These are phyloP conservation scores for Perizoma affinitatum DNA, from an alignment of 2,888 invertebrate genomes.

Conservation along the genomic window DNA sequence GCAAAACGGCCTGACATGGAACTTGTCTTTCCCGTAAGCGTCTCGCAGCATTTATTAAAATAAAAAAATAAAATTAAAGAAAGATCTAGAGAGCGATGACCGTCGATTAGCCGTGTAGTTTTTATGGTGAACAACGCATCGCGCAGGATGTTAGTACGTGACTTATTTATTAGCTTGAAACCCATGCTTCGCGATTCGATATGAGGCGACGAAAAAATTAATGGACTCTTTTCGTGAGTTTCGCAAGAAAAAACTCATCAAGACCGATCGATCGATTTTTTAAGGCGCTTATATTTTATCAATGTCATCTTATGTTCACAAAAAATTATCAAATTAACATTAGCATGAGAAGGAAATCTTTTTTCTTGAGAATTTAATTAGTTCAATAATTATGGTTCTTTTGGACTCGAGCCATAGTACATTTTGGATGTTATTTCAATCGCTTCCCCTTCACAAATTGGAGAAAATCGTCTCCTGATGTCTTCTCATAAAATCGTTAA, in stretches of 20 bases:
- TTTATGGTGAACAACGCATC: constrained; percentile 54
- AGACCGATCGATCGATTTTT: constrained; percentile 33
- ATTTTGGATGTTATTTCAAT: too few relatives aligned
- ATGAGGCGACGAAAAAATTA: constrained; percentile 46
- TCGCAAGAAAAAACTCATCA: constrained; percentile 36
- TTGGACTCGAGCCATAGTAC: too few relatives aligned
- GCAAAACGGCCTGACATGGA: constrained; percentile 52
- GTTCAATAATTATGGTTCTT: too few relatives aligned
- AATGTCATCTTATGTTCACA: constrained; percentile 28
- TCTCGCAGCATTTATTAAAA: constrained; percentile 38
- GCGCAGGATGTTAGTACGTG: constrained; percentile 75
- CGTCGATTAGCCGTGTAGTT: constrained; percentile 70
- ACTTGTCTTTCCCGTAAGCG: constrained; percentile 66
- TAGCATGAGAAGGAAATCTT: constrained; percentile 6
- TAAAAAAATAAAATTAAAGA: constrained; percentile 55
- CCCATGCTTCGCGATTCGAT: constrained; percentile 29
- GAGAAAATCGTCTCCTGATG: too few relatives aligned
- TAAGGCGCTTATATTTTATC: constrained; percentile 32
- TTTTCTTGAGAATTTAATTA: constrained; percentile 5
- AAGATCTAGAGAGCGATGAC: constrained; percentile 73
- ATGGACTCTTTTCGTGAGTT: constrained; percentile 34
- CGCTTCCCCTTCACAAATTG: too few relatives aligned
- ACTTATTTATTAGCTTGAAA: constrained; percentile 60
- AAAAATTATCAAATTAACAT: constrained; percentile 30
- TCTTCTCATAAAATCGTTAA: too few relatives aligned